These are phyloP conservation scores for Cordylochernes scorpioides DNA, from an alignment of 2,888 invertebrate species.

Conservation along the genomic window DNA sequence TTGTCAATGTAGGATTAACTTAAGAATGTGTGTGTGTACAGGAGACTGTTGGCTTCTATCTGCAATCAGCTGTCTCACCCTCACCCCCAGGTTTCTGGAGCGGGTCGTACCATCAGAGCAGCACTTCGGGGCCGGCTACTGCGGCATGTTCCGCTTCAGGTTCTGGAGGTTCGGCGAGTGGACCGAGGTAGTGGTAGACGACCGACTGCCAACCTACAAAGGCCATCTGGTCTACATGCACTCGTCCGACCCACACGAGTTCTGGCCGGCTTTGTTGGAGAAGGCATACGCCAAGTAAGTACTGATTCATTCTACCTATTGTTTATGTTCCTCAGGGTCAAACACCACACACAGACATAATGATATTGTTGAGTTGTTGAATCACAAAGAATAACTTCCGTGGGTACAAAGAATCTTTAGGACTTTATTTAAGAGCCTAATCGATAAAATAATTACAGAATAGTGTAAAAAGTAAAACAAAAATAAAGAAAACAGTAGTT, in stretches of 20 bases:
- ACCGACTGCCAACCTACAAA: slow-evolving; percentile 40
- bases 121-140: slow-evolving; percentile 33
- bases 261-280: slow-evolving; percentile 48
- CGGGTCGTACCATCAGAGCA: slow-evolving; percentile 38
- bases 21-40: no score
- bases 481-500: no score
- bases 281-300: slow-evolving; percentile 51
- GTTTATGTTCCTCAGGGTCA: no score
- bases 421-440: no score
- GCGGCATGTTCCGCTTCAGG: slow-evolving; percentile 39
- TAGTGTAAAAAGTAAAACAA: no score
- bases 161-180: slow-evolving; percentile 57
- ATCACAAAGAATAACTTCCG: no score
- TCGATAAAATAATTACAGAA: no score
- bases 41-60: slow-evolving; percentile 32
- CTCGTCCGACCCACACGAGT: slow-evolving; percentile 34
- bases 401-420: no score
- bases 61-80: slow-evolving; percentile 36
- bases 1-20: no score
- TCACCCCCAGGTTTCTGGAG: slow-evolving; percentile 37
- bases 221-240: slow-evolving; percentile 35
- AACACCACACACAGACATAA: no score
- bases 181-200: slow-evolving; percentile 46
- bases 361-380: no score
- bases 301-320: no score